These are phyloP conservation scores for Octodon degus DNA, from an alignment of 2,113 vertebrate species.

Conservation along the genomic window DNA sequence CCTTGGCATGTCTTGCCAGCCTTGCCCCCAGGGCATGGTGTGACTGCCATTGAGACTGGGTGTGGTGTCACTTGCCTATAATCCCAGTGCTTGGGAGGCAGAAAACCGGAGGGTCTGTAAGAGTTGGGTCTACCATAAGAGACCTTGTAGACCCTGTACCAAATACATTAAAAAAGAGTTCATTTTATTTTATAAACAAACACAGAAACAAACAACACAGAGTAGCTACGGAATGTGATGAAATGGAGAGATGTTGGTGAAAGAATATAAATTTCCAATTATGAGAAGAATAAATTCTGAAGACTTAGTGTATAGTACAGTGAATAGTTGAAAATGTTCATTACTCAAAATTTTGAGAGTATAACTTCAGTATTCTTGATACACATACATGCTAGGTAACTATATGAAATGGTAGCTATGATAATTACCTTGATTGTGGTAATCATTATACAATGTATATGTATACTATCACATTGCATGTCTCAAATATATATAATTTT, in stretches of 20 bases:
- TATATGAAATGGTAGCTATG: background rate
- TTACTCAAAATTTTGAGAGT: background rate
- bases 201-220: background rate
- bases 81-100: too few relatives aligned
- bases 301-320: background rate
- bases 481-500: constrained; percentile 13
- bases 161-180: too few relatives aligned
- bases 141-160: too few relatives aligned
- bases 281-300: background rate
- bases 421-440: background rate
- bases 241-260: background rate
- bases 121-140: too few relatives aligned
- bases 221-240: background rate
- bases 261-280: background rate
- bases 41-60: too few relatives aligned
- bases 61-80: too few relatives aligned
- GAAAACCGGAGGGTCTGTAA: too few relatives aligned
- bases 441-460: background rate
- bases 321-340: background rate
- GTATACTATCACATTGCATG: background rate
- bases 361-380: background rate
- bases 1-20: too few relatives aligned
- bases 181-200: too few relatives aligned
- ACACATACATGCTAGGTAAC: background rate
- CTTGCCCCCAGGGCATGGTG: too few relatives aligned